Evolutionary conservation across 2,888 invertebrate species (phyloP), one percentile per base, ranked within the genome.

Genomic region (Plebejus argus): DNA sequence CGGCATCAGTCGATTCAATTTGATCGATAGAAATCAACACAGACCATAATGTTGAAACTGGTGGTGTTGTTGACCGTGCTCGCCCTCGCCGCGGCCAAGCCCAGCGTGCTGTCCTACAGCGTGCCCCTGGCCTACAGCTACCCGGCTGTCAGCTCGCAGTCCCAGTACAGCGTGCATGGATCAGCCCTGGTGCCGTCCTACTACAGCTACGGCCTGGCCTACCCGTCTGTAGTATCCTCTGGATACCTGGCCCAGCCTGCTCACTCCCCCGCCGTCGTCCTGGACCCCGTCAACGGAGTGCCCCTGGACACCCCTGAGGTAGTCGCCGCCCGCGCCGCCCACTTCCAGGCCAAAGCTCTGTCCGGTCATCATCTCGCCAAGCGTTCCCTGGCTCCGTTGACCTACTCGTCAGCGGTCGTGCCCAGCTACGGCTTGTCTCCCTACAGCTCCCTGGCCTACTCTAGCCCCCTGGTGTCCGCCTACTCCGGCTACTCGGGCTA

Each of bases 51-150:
- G 94, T 91, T 84, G 86, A 93, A 93, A 88, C 87, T 94, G 94
- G 95, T 95, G 94, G 95, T 95, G 90, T 95, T 96, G 93, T 95
- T 95, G 87, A 95, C 95, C 85, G 89, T 95, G 80, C 87, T 95
- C 86, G 95, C 95, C 85, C 83, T 96, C 86, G 95, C 93, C 81
- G 94, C 91, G 81, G 96, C 96, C 86, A 94, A 91, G 86, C 94
- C 94, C 15, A 78, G 87, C 74, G 76, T 87, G 61, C 84, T 90
- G 78, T 84, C 45, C 45, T 45, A 45, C 45, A 45, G 45, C 45
- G 1, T 85, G 28, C 90, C 90, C 1, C 10, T 81, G 15, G 86
- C 87, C 1, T 92, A 91, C 86, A 84, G 88, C 20, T 83, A 82
- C 49, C 84, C 86, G 6, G 82, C 84, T 8, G 82, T 85, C n/a